These are phyloP conservation scores for Urophycis tenuis DNA, from an alignment of 2,797 vertebrate genomes.

Conservation along the genomic window DNA sequence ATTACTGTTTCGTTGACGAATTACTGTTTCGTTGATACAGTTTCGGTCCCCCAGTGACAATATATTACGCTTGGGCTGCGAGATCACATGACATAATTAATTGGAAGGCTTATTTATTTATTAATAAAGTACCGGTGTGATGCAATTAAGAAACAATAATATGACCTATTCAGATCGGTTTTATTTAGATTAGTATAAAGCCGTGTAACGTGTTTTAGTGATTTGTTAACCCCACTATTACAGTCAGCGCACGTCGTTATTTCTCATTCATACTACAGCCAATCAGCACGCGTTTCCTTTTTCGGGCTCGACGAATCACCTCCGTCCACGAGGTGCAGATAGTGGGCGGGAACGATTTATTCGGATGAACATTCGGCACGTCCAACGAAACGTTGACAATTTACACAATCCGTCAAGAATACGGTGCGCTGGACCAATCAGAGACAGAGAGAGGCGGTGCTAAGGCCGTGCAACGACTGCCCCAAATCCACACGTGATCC, in stretches of 20 bases:
- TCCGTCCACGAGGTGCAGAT: constrained; percentile 74
- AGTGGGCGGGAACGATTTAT: constrained; percentile 36
- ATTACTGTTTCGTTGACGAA: neutral
- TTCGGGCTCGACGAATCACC: constrained; percentile 56
- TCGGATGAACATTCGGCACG: constrained; percentile 19
- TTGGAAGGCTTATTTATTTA: neutral
- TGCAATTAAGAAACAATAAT: too few relatives aligned
- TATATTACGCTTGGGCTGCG: neutral
- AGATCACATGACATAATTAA: neutral
- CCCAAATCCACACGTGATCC: constrained; percentile 65
- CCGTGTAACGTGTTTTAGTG: neutral
- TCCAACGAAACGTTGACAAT: constrained; percentile 53
- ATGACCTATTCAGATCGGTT: too few relatives aligned
- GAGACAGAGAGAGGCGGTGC: neutral
- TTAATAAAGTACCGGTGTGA: neutral
- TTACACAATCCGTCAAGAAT: constrained; percentile 30
- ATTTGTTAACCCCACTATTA: too few relatives aligned
- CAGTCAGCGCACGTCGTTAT: neutral
- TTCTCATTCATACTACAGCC: constrained; percentile 33
- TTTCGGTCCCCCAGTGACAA: too few relatives aligned
- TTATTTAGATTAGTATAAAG: neutral
- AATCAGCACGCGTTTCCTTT: constrained; percentile 55
- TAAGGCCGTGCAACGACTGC: constrained; percentile 10
- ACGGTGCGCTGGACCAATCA: constrained; percentile 48
- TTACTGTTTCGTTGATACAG: neutral